Base-by-base conservation (phyloP, 2,797 vertebrate species). In the Lepus oiostolus region DNA sequence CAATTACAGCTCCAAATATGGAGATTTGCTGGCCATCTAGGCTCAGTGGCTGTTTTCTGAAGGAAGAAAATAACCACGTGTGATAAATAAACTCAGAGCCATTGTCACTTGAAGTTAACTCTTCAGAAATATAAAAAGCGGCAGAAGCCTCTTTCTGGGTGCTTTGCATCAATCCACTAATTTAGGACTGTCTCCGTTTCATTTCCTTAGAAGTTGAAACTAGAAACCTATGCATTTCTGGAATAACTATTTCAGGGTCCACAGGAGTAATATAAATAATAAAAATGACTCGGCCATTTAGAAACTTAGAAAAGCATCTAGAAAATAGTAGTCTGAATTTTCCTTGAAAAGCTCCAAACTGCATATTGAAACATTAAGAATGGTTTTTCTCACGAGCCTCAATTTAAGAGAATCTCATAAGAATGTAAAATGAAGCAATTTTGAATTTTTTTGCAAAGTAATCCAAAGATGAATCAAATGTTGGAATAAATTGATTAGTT, bases 231-330 rank as follows among this genome's bases (percentile, higher is more conserved):
- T 68, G 58, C 11, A 92, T 85, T 72, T 95, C 63, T 93, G 35
- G 63, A 82, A 35, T 50, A 95, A 85, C 52, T 82, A 52, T 71
- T 42, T 63, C 74, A 38, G 16, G 28, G 26, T 81, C 35, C 17
- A 35, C 11, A 63, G 32, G 42, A 90, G 85, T 82, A 92, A 88
- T 70, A 83, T 72, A 85, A 87, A 81, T 77, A 93, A 86, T 32
- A 85, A 67, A 93, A 95, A 65, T 90, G 85, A 4, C 19, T 79
- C 32, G 74, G 38, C n/a, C 81, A 60, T 82, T 82, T 17, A 80
- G 81, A 94, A 94, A 68, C 83, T 65, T 88, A 82, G 62, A 63
- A 94, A 86, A 85, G 12, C 65, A 85, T 87, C 38, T 68, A 85
- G 52, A n/a, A 95, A 91, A 81, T 68, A 60, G 4, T 70, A 93